These are phyloP conservation scores for Oxystoma pomonae DNA, from an alignment of 2,888 invertebrate species.

Conservation along the genomic window DNA sequence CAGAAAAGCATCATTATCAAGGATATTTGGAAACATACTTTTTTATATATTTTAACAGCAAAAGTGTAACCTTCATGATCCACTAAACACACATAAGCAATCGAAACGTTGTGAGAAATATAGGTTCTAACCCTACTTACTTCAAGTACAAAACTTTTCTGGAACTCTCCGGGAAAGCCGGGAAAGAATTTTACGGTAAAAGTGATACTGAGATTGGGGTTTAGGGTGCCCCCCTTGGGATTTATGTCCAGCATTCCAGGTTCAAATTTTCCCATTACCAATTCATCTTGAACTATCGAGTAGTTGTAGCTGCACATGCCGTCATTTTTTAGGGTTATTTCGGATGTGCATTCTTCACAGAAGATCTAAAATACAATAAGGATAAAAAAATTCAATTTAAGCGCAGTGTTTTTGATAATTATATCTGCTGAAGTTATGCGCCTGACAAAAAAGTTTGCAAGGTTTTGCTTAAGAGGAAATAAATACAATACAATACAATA, in stretches of 20 bases:
- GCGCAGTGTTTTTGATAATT: no score
- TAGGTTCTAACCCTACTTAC: constrained; percentile 34
- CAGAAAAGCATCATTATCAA: no score
- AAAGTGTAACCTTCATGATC: no score
- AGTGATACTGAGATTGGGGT: constrained; percentile 45
- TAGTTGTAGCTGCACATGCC: constrained; percentile 51
- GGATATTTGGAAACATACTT: no score
- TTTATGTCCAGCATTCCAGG: constrained; percentile 49
- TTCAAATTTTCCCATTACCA: constrained; percentile 39
- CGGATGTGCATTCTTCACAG: constrained; percentile 38
- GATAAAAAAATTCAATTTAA: no score
- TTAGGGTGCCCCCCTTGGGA: constrained; percentile 48
- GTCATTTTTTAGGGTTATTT: constrained; percentile 49
- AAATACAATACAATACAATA: no score
- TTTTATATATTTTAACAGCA: no score
- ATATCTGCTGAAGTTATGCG: no score
- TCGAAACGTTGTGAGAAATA: background rate
- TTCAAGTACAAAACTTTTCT: constrained; percentile 44
- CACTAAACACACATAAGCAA: constrained; percentile 27
- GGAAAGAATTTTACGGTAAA: constrained; percentile 53
- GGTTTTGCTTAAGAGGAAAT: no score
- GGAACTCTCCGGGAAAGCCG: constrained; percentile 54
- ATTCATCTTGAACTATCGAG: constrained; percentile 42
- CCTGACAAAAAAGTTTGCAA: no score
- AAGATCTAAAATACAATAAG: constrained; percentile 46